A percentile compares a stretch with the other conserved stretches of the same genome.
These are phyloP conservation scores for Ginglymostoma cirratum DNA, from an alignment of 2,113 vertebrate species.

Conservation along the genomic window DNA sequence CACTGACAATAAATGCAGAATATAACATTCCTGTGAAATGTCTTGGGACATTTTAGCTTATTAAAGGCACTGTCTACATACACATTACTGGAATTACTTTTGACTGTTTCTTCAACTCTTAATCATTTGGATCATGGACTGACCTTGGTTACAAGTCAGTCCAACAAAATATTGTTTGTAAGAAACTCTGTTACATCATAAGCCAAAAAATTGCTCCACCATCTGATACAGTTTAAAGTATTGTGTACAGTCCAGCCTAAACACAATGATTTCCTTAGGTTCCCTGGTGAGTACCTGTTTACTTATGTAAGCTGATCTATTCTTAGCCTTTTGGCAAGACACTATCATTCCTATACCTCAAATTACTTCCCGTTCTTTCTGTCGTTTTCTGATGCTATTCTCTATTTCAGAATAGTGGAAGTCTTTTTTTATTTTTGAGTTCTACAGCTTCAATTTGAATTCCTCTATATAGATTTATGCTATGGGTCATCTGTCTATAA, in stretches of 20 bases:
- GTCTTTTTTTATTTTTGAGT: neutral
- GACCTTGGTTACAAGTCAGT: neutral
- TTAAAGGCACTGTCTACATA: neutral
- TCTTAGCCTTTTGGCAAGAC: neutral
- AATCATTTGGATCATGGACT: neutral
- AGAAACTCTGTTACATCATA: neutral
- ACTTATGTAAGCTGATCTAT: constrained; percentile 10
- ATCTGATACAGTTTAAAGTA: neutral
- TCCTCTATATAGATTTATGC: neutral
- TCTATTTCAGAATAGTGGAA: neutral
- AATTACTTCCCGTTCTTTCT: neutral
- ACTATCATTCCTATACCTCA: neutral
- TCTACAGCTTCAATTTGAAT: neutral
- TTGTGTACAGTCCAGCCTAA: neutral
- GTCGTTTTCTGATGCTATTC: constrained; percentile 2
- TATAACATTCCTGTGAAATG: neutral
- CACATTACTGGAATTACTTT: neutral
- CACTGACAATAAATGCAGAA: too few relatives aligned
- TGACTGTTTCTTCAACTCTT: neutral
- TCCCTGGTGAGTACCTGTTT: constrained; percentile 3
- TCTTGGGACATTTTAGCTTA: neutral
- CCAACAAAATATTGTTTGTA: neutral
- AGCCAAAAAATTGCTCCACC: neutral
- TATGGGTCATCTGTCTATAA: neutral
- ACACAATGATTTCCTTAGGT: neutral